Percentiles rank a stretch among this genome's conserved stretches.
These are phyloP conservation scores for Piezodorus guildinii DNA, from an alignment of 1,140 invertebrate genomes.

Conservation along the genomic window DNA sequence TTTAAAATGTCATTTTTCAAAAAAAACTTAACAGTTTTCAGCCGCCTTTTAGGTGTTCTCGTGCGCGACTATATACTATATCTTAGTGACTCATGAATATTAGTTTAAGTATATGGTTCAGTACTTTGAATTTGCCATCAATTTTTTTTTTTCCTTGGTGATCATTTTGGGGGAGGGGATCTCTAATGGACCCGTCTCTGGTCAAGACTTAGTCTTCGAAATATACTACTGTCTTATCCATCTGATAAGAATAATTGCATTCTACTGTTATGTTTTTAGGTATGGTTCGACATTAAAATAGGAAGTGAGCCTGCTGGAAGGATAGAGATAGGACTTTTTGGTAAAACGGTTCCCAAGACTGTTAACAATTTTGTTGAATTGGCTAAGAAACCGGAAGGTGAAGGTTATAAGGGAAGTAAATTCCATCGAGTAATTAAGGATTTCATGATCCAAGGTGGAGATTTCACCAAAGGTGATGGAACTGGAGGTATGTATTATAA, in stretches of 20 bases:
- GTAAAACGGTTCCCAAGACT: conserved; percentile 93
- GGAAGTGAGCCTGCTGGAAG: conserved; percentile 63
- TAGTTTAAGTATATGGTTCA: no score
- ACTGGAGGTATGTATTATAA: conserved; percentile 53
- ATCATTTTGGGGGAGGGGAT: no score
- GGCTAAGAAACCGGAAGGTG: conserved; percentile 58
- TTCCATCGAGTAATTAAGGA: conserved; percentile 89
- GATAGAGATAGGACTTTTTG: conserved; percentile 86
- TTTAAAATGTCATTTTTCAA: no score
- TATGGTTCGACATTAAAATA: conserved; percentile 86
- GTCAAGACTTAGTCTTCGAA: no score
- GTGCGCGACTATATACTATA: no score
- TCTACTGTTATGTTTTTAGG: conserved; percentile 42
- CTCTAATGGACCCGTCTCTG: no score
- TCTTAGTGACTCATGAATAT: no score
- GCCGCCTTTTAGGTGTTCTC: no score
- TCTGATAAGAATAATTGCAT: background rate
- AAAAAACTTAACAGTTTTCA: no score
- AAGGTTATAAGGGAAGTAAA: conserved; percentile 79
- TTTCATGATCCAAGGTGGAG: conserved; percentile 93
- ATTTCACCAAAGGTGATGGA: conserved; percentile 86
- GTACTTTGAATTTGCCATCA: no score
- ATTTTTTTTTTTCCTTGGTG: no score
- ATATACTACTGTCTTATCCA: no score
- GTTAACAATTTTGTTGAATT: conserved; percentile 83